A percentile compares a stretch with the other conserved stretches of the same genome.
Conservation (phyloP, 2,888 invertebrate species). For the Mesorhabditis spiculigera region DNA sequence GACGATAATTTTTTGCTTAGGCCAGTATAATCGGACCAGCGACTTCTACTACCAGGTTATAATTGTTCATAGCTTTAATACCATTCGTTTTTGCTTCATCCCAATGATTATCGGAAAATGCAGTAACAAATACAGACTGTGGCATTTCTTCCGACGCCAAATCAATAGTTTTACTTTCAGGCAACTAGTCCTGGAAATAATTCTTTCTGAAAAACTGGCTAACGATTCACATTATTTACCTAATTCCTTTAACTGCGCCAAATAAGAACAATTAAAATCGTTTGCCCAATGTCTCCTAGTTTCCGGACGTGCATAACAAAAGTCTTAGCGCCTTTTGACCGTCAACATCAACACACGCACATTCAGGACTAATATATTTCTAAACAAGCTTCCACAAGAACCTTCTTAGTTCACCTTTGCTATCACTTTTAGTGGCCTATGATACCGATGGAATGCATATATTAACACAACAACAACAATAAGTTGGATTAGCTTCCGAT, state of each 20-base stretch:
- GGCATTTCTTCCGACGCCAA: not conserved
- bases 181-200: conserved; percentile 1
- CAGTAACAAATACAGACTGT: not conserved
- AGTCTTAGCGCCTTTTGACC: not conserved
- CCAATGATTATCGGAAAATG: conserved; percentile 2
- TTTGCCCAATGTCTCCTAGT: not conserved
- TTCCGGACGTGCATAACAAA: not conserved
- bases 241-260: not conserved
- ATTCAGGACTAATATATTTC: not conserved
- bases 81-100: not conserved
- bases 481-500: too few relatives aligned
- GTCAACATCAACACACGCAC: not conserved
- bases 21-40: not conserved
- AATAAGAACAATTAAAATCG: not conserved
- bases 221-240: not conserved
- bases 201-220: not conserved
- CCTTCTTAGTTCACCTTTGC: too few relatives aligned
- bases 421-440: too few relatives aligned
- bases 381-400: not conserved
- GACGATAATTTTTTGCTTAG: not conserved
- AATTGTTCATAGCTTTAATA: not conserved
- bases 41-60: not conserved
- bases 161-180: not conserved
- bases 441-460: too few relatives aligned
- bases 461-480: too few relatives aligned